These are phyloP conservation scores for Hippocampus comes DNA, from an alignment of 2,113 vertebrate species.

Conservation along the genomic window DNA sequence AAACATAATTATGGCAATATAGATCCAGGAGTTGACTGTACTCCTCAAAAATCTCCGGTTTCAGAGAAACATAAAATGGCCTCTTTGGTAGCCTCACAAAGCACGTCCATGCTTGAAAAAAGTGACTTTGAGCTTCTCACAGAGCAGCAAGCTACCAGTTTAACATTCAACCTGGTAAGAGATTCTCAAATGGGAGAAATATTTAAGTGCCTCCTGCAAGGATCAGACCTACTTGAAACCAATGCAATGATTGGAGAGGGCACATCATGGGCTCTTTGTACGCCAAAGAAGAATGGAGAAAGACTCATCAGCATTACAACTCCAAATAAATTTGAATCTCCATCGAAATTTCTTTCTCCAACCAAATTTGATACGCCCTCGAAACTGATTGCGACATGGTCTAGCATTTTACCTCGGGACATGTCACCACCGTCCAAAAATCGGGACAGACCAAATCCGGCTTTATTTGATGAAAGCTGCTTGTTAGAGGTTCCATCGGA, in stretches of 20 bases:
- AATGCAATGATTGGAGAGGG: slow-evolving; percentile 66
- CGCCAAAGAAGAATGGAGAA: slow-evolving; percentile 81
- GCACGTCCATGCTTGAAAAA: slow-evolving; percentile 67
- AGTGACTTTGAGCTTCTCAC: slow-evolving; percentile 88
- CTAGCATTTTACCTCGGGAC: slow-evolving; percentile 79
- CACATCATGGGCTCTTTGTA: slow-evolving; percentile 78
- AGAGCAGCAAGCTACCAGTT: slow-evolving; percentile 87
- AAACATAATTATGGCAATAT: background rate
- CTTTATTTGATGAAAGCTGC: slow-evolving; percentile 90
- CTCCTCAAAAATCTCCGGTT: slow-evolving; percentile 27
- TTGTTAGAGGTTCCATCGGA: slow-evolving; percentile 85
- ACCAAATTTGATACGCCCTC: slow-evolving; percentile 71
- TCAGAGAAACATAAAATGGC: slow-evolving; percentile 42
- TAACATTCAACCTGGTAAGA: slow-evolving; percentile 91
- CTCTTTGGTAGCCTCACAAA: slow-evolving; percentile 52
- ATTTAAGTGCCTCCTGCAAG: slow-evolving; percentile 92
- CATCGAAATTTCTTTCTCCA: slow-evolving; percentile 69
- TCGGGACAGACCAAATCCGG: slow-evolving; percentile 77
- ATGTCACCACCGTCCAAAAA: slow-evolving; percentile 65
- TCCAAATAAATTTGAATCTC: slow-evolving; percentile 66
- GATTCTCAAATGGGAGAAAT: slow-evolving; percentile 98
- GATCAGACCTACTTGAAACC: slow-evolving; percentile 85
- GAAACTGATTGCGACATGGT: slow-evolving; percentile 76
- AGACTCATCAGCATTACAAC: slow-evolving; percentile 64
- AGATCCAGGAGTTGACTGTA: slow-evolving; percentile 8